These are phyloP conservation scores for Calidris pugnax DNA, from an alignment of 2,113 vertebrate genomes.

Conservation along the genomic window DNA sequence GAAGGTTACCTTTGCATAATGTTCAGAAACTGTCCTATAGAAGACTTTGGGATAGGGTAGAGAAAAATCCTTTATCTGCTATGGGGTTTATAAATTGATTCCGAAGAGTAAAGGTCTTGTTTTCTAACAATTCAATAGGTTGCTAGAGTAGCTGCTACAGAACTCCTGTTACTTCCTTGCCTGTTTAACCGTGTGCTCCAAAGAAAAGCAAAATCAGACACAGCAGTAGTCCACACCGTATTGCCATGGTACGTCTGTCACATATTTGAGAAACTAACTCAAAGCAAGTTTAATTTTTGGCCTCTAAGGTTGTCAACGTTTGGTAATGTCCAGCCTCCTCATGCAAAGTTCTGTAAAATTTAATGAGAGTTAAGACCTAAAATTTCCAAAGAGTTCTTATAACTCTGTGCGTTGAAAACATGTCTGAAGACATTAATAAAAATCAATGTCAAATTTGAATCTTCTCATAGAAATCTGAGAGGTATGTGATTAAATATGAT, in stretches of 20 bases:
- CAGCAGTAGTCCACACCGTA: neutral
- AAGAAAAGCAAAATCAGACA: neutral
- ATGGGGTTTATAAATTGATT: neutral
- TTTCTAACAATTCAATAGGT: neutral
- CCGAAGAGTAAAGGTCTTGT: neutral
- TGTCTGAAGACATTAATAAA: neutral
- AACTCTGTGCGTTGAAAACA: neutral
- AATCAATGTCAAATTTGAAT: neutral
- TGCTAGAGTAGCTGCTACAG: neutral
- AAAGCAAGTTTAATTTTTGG: neutral
- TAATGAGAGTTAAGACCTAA: neutral
- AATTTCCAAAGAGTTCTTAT: neutral
- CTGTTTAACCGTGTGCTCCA: neutral
- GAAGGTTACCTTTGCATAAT: neutral
- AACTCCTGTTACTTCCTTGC: neutral
- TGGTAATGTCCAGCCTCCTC: neutral
- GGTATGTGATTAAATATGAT: neutral
- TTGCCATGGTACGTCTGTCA: neutral
- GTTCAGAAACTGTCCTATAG: neutral
- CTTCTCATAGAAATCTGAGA: neutral
- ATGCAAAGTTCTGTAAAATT: neutral
- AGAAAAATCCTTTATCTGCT: neutral
- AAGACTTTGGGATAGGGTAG: neutral
- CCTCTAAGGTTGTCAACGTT: neutral
- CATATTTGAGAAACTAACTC: neutral